A percentile compares a stretch with the other conserved stretches of the same genome.
These are phyloP conservation scores for Dendrocopos noguchii DNA, from an alignment of 2,113 vertebrate genomes.

Conservation along the genomic window DNA sequence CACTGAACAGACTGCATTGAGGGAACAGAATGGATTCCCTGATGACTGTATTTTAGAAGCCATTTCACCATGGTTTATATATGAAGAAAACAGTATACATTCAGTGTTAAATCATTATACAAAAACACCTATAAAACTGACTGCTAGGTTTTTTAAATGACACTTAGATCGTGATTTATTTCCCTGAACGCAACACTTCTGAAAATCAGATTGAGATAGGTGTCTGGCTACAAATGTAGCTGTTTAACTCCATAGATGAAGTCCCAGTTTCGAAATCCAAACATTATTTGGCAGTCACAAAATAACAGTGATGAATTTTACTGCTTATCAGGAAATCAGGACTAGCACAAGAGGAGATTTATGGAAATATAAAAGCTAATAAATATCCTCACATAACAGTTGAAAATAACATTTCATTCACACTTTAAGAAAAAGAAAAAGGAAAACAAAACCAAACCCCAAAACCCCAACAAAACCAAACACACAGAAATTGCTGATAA, in stretches of 20 bases:
- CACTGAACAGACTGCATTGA: neutral
- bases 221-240: neutral
- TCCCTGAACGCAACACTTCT: neutral
- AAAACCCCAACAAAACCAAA: neutral
- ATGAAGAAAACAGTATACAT: conserved; percentile 39
- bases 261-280: neutral
- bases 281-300: neutral
- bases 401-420: conserved; percentile 9
- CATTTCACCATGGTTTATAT: conserved; percentile 19
- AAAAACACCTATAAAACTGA: conserved; percentile 52
- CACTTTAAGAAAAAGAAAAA: neutral
- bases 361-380: neutral
- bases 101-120: conserved; percentile 31
- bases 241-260: neutral
- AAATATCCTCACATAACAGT: neutral
- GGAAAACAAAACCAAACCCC: neutral
- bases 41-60: conserved; percentile 12
- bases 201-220: neutral
- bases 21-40: neutral
- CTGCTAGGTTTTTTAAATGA: neutral
- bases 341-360: neutral
- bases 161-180: conserved; percentile 39
- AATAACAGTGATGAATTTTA: neutral
- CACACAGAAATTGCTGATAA: neutral
- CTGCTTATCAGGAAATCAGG: neutral